Base-by-base conservation (phyloP, 2,888 invertebrate species). In the Tipula vernalis region DNA sequence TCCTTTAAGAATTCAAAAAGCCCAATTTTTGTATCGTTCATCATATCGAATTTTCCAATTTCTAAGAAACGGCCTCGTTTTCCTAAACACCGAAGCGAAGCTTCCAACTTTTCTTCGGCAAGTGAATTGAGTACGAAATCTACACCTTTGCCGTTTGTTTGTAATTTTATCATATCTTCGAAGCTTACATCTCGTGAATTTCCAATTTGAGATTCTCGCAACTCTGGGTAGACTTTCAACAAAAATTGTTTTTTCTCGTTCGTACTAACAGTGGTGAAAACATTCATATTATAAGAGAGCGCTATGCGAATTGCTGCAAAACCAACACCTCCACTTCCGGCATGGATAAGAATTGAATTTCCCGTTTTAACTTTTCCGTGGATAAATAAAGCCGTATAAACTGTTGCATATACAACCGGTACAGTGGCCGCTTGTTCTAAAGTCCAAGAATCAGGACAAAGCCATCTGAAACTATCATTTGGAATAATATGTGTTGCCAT, bases 51-150 rank as follows among this genome's bases (percentile, higher is more conserved):
- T 91, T 97, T 97, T 85, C 97, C 97, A 87, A 98, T 97, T 92
- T 97, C 97, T 86, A 97, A 90, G 91, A 97, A 97, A 87, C 95
- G 92, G 8, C 97, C 95, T 0, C 93, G 92, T 2, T 88, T 88
- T 0, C 93, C 94, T 8, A 95, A 90, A 88, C 95, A 95, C 3
- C 94, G 91, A 0, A 94, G 90, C 0, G 95, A 95, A 0, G 95
- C 96, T 89, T 94, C 93, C 0, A 99, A 93, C 91, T 98, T 98
- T 85, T 99, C 98, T 89, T 97, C 98, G 0, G 98, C 95, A 83
- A 99, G 92, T 0, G 98, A 98, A 91, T 99, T 99, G 8, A 98
- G 92, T 13, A 99, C 96, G 87, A 98, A 92, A 90, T 99, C 97
- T 0, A 99, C 98, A 51, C 98, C 98, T 88, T 93, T 93, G 10